These are phyloP conservation scores for Sycophaga agraensis DNA, from an alignment of 1,140 invertebrate genomes.

Conservation along the genomic window DNA sequence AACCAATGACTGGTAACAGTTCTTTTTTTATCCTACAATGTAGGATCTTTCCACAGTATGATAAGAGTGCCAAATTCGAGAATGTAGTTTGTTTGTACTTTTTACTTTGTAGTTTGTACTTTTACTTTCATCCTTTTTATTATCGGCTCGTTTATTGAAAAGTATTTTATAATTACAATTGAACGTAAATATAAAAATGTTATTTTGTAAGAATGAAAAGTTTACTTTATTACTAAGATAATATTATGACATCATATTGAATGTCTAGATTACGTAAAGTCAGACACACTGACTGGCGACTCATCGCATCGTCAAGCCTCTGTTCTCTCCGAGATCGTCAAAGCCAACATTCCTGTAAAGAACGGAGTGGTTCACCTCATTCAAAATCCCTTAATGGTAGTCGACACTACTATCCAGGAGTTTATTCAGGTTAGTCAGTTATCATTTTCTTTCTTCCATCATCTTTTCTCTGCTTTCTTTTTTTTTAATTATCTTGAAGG, in stretches of 20 bases:
- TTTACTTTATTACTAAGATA: not conserved
- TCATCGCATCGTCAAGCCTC: constrained; percentile 74
- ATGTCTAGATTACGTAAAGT: constrained; percentile 80
- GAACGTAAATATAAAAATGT: not conserved
- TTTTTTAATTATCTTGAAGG: not conserved
- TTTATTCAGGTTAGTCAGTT: constrained; percentile 84
- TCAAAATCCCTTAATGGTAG: constrained; percentile 84
- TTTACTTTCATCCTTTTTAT: no score
- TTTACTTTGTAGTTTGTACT: no score
- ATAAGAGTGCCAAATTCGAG: no score
- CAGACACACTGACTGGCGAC: constrained; percentile 80
- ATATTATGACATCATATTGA: not conserved
- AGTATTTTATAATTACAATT: not conserved
- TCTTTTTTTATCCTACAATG: no score
- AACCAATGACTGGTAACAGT: no score
- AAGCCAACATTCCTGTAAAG: constrained; percentile 88
- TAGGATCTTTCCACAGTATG: no score
- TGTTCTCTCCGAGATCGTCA: constrained; percentile 82
- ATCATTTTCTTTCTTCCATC: not conserved
- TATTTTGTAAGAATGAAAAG: no score
- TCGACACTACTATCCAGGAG: constrained; percentile 80
- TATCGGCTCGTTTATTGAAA: not conserved
- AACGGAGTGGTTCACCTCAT: constrained; percentile 93
- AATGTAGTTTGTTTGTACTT: no score
- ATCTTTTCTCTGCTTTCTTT: not conserved